Evolutionary conservation across 2,797 vertebrate species (phyloP).

Genomic region (Chrosomus eos): DNA sequence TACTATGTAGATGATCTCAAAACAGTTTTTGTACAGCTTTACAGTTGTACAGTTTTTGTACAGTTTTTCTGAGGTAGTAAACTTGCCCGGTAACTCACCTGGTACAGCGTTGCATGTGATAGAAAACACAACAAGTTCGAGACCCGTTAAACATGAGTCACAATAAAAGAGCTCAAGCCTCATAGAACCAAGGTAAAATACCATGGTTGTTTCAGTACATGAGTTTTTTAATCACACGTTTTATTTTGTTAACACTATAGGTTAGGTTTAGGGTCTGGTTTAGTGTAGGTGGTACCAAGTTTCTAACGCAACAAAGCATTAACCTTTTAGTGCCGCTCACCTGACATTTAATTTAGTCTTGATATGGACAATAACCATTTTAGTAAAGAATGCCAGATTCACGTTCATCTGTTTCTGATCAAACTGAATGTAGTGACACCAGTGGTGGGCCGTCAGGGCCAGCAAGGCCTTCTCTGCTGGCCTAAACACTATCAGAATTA

Average conservation of each 20-base stretch:
- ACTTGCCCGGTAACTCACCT: background rate
- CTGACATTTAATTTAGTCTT: too few species aligned
- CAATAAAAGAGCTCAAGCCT: background rate
- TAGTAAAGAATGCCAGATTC: background rate
- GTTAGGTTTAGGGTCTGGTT: background rate
- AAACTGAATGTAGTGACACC: background rate
- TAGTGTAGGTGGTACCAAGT: background rate
- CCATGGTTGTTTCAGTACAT: background rate
- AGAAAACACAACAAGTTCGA: background rate
- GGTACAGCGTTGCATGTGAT: background rate
- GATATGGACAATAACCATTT: background rate
- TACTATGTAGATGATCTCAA: background rate
- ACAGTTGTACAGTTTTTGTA: too few species aligned
- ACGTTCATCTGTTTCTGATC: background rate
- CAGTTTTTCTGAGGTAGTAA: background rate
- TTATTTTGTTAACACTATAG: background rate
- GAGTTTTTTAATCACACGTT: background rate
- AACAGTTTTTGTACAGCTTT: too few species aligned
- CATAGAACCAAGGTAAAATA: background rate
- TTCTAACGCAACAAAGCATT: background rate
- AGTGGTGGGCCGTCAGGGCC: too few species aligned
- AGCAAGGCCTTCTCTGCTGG: too few species aligned
- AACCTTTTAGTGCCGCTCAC: background rate
- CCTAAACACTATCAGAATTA: too few species aligned
- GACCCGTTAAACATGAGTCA: background rate